Base-by-base conservation (phyloP, 1,140 invertebrate species). In the Triops cancriformis region DNA sequence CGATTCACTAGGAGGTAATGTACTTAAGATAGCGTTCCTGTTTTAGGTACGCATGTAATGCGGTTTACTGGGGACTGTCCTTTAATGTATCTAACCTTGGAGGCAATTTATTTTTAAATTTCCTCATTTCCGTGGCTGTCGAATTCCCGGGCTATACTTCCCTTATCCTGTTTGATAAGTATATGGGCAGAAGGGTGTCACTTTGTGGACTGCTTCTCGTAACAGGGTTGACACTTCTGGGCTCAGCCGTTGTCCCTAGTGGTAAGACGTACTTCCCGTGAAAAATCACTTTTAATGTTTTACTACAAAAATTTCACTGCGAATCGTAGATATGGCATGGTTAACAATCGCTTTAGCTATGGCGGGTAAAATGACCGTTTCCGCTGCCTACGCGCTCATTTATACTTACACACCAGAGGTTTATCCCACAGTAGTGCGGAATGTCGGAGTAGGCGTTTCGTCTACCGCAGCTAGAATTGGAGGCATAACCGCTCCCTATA, bases 351-450 rank as follows among this genome's bases (percentile, higher is more conserved):
- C 18, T 42, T 78, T 72, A 74, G 86, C 75, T 83, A 84, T 87
- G 27, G 74, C 83, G 28, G 85, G 85, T 18, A 85, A 85, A 78
- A 85, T 85, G 79, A 83, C 82, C 76, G 82, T 86, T 74, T 84
- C 84, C 9, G 83, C 82, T 14, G 81, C 84, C 0, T 86, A 85
- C 78, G 82, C 82, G 73, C 80, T 84, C 1, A 81, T 85, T 14
- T 87, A 86, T 77, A 51, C 28, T 2, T 80, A 80, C 37, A 80
- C 79, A 7, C n/a, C 77, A 12, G 79, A 80, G 37, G 37, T 80
- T 9, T 80, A 76, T 23, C 79, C 79, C 14, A 80, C 79, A 0
- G 28, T 73, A 18, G 79, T 75, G 31, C 37, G 79, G n/a, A 76
- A 64, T 73, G 72, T 64, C n/a, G 79, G 74, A 1, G 64, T 80